Evolutionary conservation across 1,140 invertebrate species (phyloP).

Genomic region (Leptinotarsa defecta): DNA sequence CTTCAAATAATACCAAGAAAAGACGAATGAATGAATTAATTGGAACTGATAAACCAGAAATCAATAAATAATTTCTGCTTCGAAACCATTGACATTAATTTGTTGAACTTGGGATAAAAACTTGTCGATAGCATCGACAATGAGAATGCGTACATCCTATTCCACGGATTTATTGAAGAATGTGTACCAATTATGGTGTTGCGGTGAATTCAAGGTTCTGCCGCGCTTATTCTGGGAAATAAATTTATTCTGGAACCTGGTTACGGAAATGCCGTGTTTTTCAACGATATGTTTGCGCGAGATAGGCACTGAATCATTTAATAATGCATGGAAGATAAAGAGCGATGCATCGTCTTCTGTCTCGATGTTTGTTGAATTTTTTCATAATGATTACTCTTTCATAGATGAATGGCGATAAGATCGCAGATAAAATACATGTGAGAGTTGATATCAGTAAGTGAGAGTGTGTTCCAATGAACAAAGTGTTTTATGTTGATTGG

Average conservation of each 20-base stretch:
- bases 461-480: no score
- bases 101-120: not conserved
- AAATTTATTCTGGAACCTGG: not conserved
- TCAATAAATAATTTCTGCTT: not conserved
- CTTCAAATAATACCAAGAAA: no score
- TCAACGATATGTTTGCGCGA: not conserved
- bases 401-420: not conserved
- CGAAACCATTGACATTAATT: not conserved
- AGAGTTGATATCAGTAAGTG: not conserved
- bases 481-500: not conserved
- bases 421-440: not conserved
- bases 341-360: not conserved
- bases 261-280: constrained; percentile 2
- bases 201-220: constrained; percentile 1
- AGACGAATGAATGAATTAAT: no score
- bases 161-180: constrained; percentile 1
- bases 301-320: not conserved
- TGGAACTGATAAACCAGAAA: no score
- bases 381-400: not conserved
- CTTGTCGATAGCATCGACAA: not conserved
- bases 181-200: not conserved
- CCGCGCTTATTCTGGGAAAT: not conserved
- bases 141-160: not conserved
- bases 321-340: not conserved
- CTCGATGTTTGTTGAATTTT: not conserved